These are phyloP conservation scores for Uropetala carovei DNA, from an alignment of 2,888 invertebrate species.

Conservation along the genomic window DNA sequence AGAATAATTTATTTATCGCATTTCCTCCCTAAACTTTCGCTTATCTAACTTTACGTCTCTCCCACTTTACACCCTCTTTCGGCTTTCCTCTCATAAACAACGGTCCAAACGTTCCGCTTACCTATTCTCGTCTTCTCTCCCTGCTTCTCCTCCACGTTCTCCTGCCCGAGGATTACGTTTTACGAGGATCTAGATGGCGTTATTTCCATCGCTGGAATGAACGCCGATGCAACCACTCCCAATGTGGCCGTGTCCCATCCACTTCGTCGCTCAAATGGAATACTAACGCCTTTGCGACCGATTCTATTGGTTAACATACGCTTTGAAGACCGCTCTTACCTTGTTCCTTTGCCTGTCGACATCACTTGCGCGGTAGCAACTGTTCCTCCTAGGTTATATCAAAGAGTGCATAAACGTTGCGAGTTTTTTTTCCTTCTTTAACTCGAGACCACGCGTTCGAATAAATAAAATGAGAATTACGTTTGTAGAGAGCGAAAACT, in stretches of 20 bases:
- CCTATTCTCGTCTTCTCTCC: background rate
- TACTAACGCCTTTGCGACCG: background rate
- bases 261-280: background rate
- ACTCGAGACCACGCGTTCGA: background rate
- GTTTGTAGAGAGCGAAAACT: too few species aligned
- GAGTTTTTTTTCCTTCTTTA: background rate
- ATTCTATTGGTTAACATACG: background rate
- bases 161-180: background rate
- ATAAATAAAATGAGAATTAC: too few species aligned
- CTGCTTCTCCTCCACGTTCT: background rate
- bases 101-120: background rate
- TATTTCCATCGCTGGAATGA: background rate
- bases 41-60: too few species aligned
- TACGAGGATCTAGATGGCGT: background rate
- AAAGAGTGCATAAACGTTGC: background rate
- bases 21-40: too few species aligned
- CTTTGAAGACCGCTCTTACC: background rate
- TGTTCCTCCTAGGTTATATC: background rate
- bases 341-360: background rate
- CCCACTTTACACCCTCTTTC: too few species aligned
- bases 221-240: background rate
- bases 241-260: background rate
- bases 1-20: too few species aligned
- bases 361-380: background rate
- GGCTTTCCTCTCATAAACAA: background rate